These are phyloP conservation scores for Arge pagana DNA, from an alignment of 2,888 invertebrate species.

Conservation along the genomic window DNA sequence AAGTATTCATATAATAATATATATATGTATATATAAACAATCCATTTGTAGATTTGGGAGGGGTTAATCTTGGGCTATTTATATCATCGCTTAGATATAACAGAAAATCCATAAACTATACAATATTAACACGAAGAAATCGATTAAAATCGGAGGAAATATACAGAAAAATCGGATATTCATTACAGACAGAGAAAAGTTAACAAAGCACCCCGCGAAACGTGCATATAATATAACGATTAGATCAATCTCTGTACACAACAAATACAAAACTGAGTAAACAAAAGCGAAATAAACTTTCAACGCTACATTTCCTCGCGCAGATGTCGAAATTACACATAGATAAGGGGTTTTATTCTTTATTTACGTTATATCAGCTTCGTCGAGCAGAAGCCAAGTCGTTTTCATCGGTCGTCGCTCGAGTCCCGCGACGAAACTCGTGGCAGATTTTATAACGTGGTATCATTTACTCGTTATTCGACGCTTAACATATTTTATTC, in stretches of 20 bases:
- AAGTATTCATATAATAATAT: conserved; percentile 37
- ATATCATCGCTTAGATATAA: conserved; percentile 11
- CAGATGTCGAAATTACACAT: no score
- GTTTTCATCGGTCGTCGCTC: no score
- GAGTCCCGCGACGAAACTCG: no score
- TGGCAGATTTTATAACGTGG: no score
- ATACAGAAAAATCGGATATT: conserved; percentile 43
- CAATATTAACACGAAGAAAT: conserved; percentile 52
- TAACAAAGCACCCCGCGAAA: conserved; percentile 36
- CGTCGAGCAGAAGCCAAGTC: no score
- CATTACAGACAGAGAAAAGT: conserved; percentile 31
- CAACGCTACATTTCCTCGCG: no score
- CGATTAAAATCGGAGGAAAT: conserved; percentile 43
- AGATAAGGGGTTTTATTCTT: no score
- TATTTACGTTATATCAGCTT: no score
- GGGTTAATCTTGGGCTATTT: conserved; percentile 37
- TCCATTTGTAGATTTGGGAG: conserved; percentile 39
- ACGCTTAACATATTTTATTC: no score
- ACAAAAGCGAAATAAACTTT: conserved; percentile 35
- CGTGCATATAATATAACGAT: conserved; percentile 52
- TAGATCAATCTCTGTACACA: conserved; percentile 35
- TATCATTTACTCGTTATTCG: no score
- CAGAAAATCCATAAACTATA: conserved; percentile 51
- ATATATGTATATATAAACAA: conserved; percentile 41
- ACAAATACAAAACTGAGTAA: conserved; percentile 24